Evolutionary conservation across 1,140 invertebrate species (phyloP), one percentile per base, ranked within the genome.

Genomic region (Aplysia californica): DNA sequence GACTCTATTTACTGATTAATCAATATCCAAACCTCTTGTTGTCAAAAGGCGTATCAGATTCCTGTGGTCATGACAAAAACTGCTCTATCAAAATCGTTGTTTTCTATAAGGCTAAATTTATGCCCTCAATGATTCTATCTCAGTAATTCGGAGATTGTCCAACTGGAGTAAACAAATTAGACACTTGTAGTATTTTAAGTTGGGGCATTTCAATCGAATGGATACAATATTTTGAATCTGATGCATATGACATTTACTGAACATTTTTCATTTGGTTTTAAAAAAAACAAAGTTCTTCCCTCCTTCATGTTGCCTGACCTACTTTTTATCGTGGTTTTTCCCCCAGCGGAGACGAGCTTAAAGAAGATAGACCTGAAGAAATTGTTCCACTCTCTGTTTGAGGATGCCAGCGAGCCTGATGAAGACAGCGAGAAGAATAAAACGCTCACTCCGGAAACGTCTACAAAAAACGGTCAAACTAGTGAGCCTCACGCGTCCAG

Each of bases 331-430:
- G 36, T 59, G 1, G 59, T 1, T 59, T n/a, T 73, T 31, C 10
- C 31, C n/a, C 33, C 18, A 38, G 33, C 10, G 61, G 31, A 73
- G 20, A 58, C 6, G 20, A 18, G 3, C 29, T 36, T 21, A 18
- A 39, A 31, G 31, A 36, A 73, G 44, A 59, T 4, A 26, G 58
- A 61, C 21, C 4, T 29, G 5, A 39, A 75, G 18, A 31, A 65
- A n/a, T 31, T 75, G 23, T 50, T 75, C 20, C 35, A 75, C 58
- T 75, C 72, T 33, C 38, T 75, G 23, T 75, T 75, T 75, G 72
- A 75, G 35, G 72, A 75, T 41, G 31, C n/a, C 36, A 35, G 23
- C 5, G 72, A n/a, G 29, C 5, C 66, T 23, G 6, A n/a, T 68
- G 58, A 15, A 61, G 38, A 20, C 33, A 21, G 10, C 2, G n/a